phyloP scores from a whole-genome alignment of 1,140 invertebrate genomes.

The Caerostris extrusa region DNA sequence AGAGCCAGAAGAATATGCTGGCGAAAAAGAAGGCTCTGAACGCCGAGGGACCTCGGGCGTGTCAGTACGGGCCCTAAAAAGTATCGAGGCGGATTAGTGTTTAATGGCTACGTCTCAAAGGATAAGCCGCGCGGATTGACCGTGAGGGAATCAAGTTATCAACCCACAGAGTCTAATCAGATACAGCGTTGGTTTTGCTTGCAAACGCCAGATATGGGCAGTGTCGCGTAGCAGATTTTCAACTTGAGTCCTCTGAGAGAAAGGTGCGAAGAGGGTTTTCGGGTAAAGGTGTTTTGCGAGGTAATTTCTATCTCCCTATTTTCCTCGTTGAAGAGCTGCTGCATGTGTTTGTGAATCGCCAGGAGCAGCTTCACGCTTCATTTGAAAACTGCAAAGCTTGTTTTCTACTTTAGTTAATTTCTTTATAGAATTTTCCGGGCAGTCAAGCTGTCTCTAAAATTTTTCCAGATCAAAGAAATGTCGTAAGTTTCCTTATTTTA shows the following conservation, averaged over 20 bases:
- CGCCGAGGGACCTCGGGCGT: neutral
- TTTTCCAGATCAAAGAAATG: too few relatives aligned
- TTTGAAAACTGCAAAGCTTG: neutral
- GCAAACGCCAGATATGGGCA: constrained; percentile 10
- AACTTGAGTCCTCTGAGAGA: neutral
- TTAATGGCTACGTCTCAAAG: constrained; percentile 30
- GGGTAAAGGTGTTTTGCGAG: neutral
- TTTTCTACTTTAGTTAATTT: too few relatives aligned
- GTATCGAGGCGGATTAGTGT: constrained; percentile 53
- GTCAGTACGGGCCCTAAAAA: constrained; percentile 28
- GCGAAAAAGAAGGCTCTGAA: neutral
- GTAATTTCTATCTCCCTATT: too few relatives aligned
- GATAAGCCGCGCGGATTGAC: constrained; percentile 13
- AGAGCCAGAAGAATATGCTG: neutral
- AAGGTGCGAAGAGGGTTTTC: neutral
- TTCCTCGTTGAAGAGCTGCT: too few relatives aligned
- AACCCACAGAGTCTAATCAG: neutral
- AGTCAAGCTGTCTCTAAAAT: too few relatives aligned
- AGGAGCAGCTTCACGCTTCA: neutral
- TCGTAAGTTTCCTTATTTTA: too few relatives aligned
- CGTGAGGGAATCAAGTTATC: constrained; percentile 18
- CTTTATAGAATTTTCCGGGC: too few relatives aligned
- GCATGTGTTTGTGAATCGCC: neutral
- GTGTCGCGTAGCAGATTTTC: neutral
- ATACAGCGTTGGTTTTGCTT: neutral